Percentiles rank a stretch among this genome's conserved stretches.
Evolutionary conservation across 1,140 invertebrate species (phyloP).

Genomic region (Philopotamus ludificatus): DNA sequence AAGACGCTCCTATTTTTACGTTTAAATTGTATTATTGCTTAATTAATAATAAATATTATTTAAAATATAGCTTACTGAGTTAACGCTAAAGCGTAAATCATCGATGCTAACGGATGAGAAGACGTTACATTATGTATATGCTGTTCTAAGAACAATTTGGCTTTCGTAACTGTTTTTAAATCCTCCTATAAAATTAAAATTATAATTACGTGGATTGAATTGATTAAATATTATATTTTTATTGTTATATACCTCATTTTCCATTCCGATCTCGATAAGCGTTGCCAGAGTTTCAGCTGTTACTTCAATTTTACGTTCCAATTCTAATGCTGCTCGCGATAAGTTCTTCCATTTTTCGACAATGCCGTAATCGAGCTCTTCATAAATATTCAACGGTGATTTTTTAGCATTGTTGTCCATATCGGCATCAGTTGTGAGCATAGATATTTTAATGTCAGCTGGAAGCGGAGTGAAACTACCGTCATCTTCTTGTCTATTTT

Average conservation of each 20-base stretch:
- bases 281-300: constrained; percentile 61
- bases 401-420: constrained; percentile 46
- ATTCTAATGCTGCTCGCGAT: constrained; percentile 50
- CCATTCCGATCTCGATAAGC: constrained; percentile 60
- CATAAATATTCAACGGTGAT: constrained; percentile 23
- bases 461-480: constrained; percentile 59
- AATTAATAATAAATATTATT: constrained; percentile 5
- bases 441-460: constrained; percentile 57
- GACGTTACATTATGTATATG: constrained; percentile 56
- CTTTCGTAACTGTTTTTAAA: constrained; percentile 51
- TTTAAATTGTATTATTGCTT: background rate
- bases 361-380: constrained; percentile 40
- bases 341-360: constrained; percentile 53
- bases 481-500: constrained; percentile 58
- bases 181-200: constrained; percentile 47
- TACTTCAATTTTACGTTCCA: constrained; percentile 58
- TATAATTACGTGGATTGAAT: constrained; percentile 12
- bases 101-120: constrained; percentile 57
- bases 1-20: constrained; percentile 51
- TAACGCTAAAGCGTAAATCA: constrained; percentile 58
- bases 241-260: constrained; percentile 56
- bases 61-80: constrained; percentile 48
- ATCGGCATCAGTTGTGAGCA: constrained; percentile 49
- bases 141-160: constrained; percentile 59
- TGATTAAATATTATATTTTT: constrained; percentile 7